Conservation (phyloP, 2,888 invertebrate genomes). For the Aleiodes leptofemur region DNA sequence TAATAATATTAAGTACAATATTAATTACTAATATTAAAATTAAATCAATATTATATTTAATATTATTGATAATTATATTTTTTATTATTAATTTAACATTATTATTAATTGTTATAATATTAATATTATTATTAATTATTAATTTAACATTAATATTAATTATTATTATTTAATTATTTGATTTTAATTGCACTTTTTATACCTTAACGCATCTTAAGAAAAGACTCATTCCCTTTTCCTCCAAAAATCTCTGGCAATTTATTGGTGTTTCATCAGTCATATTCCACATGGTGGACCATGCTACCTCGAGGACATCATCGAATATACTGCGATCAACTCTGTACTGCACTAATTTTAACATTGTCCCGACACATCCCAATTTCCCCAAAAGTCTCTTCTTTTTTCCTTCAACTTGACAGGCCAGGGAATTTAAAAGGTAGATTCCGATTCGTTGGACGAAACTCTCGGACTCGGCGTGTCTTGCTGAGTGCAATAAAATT, state of each 20-base stretch:
- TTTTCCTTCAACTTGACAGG: conserved; percentile 95
- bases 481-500: conserved; percentile 88
- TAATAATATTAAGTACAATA: too few species aligned
- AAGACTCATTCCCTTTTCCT: conserved; percentile 91
- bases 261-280: conserved; percentile 96
- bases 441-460: conserved; percentile 97
- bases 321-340: conserved; percentile 86
- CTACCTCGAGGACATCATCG: conserved; percentile 97
- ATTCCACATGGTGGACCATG: conserved; percentile 99
- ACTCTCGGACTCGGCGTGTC: conserved; percentile 89
- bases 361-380: conserved; percentile 89
- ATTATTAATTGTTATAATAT: too few species aligned
- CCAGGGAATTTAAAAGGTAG: conserved; percentile 94
- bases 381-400: conserved; percentile 95
- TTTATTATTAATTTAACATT: too few species aligned
- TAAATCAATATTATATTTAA: too few species aligned
- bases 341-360: conserved; percentile 91
- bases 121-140: too few species aligned
- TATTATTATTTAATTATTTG: too few species aligned
- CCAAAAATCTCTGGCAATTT: conserved; percentile 94
- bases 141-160: too few species aligned
- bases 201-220: conserved; percentile 93
- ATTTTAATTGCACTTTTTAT: conserved; percentile 61
- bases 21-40: too few species aligned
- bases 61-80: too few species aligned